A percentile compares a stretch with the other conserved stretches of the same genome.
Conservation (phyloP, 37 sponge, comb jelly and placozoan genomes). For the Eunapius fragilis region DNA sequence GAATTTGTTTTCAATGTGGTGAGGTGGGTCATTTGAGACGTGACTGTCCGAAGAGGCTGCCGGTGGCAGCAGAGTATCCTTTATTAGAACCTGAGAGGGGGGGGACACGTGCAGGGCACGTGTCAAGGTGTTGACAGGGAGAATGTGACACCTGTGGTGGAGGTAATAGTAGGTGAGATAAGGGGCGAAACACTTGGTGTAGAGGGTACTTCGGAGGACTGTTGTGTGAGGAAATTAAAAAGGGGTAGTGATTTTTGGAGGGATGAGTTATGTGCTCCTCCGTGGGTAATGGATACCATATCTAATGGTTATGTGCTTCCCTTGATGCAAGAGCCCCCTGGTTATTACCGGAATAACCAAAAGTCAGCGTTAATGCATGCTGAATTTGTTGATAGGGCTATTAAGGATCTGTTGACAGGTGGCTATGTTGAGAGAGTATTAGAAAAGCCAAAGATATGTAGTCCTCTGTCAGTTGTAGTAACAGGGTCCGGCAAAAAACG, state of each 20-base stretch:
- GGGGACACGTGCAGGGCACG: neutral
- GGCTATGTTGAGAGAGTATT: slow-evolving; percentile 4
- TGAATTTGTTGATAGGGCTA: slow-evolving; percentile 10
- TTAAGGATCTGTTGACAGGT: neutral
- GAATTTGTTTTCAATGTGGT: slow-evolving; percentile 15
- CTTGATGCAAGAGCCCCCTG: neutral
- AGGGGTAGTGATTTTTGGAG: slow-evolving; percentile 6
- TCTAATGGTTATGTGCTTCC: slow-evolving; percentile 17
- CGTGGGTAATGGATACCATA: neutral
- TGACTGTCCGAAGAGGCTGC: slow-evolving; percentile 8
- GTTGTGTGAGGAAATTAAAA: slow-evolving; percentile 11
- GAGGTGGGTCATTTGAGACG: slow-evolving; percentile 14
- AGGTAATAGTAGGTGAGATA: neutral
- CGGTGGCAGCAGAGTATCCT: neutral
- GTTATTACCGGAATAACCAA: slow-evolving; percentile 2
- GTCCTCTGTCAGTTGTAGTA: slow-evolving; percentile 41
- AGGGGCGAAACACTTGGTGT: neutral
- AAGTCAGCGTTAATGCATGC: neutral
- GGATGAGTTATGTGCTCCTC: slow-evolving; percentile 18
- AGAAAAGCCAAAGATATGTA: slow-evolving; percentile 24
- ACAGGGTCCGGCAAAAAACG: slow-evolving; percentile 15
- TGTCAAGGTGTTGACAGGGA: neutral
- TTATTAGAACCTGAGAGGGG: neutral
- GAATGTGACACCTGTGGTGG: neutral
- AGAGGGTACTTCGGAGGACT: neutral